These are phyloP conservation scores for Drosophila rufa DNA, from an alignment of 1,140 invertebrate species.

Conservation along the genomic window DNA sequence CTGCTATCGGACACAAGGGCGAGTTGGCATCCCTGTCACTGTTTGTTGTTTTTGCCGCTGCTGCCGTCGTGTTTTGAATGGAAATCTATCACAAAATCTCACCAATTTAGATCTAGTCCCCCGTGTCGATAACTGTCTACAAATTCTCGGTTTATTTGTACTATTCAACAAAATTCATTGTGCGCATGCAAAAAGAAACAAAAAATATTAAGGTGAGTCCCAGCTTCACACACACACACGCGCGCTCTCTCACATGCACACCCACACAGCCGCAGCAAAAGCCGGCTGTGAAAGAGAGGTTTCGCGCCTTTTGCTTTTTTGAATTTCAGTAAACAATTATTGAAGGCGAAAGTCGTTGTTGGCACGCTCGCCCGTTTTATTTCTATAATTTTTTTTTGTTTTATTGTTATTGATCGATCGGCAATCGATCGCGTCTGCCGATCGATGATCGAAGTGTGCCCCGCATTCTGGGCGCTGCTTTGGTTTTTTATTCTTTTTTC, in stretches of 20 bases:
- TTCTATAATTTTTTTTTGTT: background rate
- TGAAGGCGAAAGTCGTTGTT: conserved; percentile 44
- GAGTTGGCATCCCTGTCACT: conserved; percentile 10
- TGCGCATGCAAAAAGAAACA: conserved; percentile 65
- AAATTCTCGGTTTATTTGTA: conserved; percentile 47
- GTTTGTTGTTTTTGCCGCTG: conserved; percentile 19
- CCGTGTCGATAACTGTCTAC: conserved; percentile 32
- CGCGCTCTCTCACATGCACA: background rate
- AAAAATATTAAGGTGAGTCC: conserved; percentile 65
- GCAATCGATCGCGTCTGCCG: conserved; percentile 29
- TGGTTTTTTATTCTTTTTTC: conserved; percentile 20
- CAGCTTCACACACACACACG: background rate
- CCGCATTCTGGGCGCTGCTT: conserved; percentile 45
- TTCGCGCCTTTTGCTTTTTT: conserved; percentile 30
- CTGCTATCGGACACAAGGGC: background rate
- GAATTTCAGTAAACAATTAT: conserved; percentile 1
- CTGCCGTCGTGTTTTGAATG: conserved; percentile 25
- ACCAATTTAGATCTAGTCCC: conserved; percentile 51
- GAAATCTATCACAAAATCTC: conserved; percentile 4
- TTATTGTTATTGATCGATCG: conserved; percentile 39
- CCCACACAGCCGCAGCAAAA: conserved; percentile 34
- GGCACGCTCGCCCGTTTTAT: conserved; percentile 15
- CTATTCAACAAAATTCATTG: conserved; percentile 58
- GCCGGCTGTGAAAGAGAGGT: conserved; percentile 27
- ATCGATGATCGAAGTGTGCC: conserved; percentile 48